Base-by-base conservation (phyloP, 2,113 vertebrate species). In the Microcebus griseorufus region DNA sequence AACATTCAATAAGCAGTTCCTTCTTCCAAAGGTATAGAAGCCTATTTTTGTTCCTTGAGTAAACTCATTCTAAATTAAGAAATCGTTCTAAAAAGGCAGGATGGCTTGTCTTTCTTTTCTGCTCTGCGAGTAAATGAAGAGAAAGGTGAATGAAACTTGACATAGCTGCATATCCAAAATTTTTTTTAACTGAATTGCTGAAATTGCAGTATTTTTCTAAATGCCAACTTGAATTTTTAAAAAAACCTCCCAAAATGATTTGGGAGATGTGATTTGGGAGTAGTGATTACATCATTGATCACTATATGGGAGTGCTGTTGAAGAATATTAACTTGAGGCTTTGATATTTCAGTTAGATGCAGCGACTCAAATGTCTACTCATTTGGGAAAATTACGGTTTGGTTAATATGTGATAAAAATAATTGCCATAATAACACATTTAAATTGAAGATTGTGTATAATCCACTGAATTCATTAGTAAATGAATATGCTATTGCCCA, bases 141-240 rank as follows among this genome's bases (percentile, higher is more conserved):
- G 22, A 92, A 83, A 32, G 42, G 10, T 53, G 14, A 95, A 70
- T 23, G 27, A 95, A 70, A 6, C 45, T 69, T 78, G 32, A 45
- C 48, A 81, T 51, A 75, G 32, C 1, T 62, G 4, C 5, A 51
- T 2, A 83, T 73, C 11, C 51, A 83, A 70, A 85, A 0, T 20
- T 70, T 86, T 93, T 86, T 32, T 37, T 3, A 34, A 85, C 4
- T 32, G 9, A 79, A 72, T 2, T 62, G 23, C 29, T 48, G 14
- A 93, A 95, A 93, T 1, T 11, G n/a, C 27, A 92, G 3, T 82
- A 62, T 87, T 69, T 94, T 94, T 92, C 34, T 84, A 79, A 72
- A 86, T 69, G 58, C 5, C 70, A 92, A 90, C 6, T 85, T 69
- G 20, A 55, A 55, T 25, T 51, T 67, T 93, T 92, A 58, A 14